Conservation (phyloP, 2,888 invertebrate genomes). For the Odontothrips loti region DNA sequence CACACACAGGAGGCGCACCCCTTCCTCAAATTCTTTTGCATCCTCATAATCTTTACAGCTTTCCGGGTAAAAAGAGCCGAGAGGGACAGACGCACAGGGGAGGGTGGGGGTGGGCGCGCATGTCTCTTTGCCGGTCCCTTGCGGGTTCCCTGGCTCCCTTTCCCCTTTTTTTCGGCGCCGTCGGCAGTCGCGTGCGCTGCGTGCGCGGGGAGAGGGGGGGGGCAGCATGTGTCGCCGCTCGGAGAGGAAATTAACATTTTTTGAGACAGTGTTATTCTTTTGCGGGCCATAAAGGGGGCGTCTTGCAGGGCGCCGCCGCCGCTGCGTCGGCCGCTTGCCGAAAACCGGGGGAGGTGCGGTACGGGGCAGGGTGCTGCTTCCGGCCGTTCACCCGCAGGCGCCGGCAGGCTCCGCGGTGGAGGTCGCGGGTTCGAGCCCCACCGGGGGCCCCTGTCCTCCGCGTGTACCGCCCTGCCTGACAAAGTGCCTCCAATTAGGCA, state of each 20-base stretch:
- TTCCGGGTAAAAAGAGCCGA: slow-evolving; percentile 19
- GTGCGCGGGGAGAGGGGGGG: background rate
- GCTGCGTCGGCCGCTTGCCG: background rate
- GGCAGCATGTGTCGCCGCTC: background rate
- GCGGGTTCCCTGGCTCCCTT: background rate
- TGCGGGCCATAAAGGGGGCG: background rate
- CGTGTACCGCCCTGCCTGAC: background rate
- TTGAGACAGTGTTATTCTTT: slow-evolving; percentile 21
- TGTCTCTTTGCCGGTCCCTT: slow-evolving; percentile 22
- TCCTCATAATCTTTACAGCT: slow-evolving; percentile 26
- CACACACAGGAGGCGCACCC: background rate
- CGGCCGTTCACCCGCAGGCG: too few relatives aligned
- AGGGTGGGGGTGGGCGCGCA: background rate
- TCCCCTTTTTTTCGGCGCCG: background rate
- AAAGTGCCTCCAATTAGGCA: slow-evolving; percentile 14
- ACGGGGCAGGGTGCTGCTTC: background rate
- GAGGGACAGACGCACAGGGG: background rate
- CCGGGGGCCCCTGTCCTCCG: background rate
- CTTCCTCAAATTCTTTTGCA: slow-evolving; percentile 18
- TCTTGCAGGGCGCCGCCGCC: background rate
- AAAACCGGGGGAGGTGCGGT: background rate
- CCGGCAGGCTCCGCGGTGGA: too few relatives aligned
- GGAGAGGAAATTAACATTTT: slow-evolving; percentile 20
- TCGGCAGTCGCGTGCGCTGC: background rate
- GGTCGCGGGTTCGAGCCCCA: too few relatives aligned